Evolutionary conservation across 2,113 vertebrate species (phyloP), one percentile per base, ranked within the genome.

Genomic region (Serinus canaria): DNA sequence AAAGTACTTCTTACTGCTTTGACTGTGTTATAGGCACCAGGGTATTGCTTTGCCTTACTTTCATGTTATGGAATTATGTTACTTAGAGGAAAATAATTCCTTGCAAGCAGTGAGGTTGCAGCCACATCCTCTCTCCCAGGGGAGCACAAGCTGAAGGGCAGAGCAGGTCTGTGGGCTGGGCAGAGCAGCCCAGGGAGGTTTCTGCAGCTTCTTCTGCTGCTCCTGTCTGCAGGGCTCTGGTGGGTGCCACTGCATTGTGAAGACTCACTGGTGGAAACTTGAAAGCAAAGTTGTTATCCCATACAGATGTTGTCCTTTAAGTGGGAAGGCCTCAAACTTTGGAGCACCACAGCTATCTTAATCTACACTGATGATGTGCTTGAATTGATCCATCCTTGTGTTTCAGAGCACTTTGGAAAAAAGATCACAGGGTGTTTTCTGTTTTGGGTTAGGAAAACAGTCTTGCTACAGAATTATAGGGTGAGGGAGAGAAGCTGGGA

Each of bases 361-460:
- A 68, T 47, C 44, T 67, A 2, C 6, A 22, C 15, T 0, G 0
- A 43, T 14, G 37, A 39, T 12, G 10, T n/a, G 18, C 22, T 63
- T 52, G 2, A 64, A 31, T 17, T 28, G 35, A 53, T 44, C 50
- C 16, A 33, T 52, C 10, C 15, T n/a, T 69, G 52, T 43, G 30
- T 47, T 83, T 83, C 52, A 55, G 69, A 89, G 27, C 10, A 31
- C 22, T 59, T n/a, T n/a, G 17, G 16, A 70, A 72, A 83, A 90
- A 80, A 46, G 7, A 35, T 7, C 28, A 35, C 9, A 11, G 1
- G 0, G 8, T 63, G 3, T 75, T 87, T 92, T 87, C 60, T 80
- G 22, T 31, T n/a, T 79, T 6, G 2, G 5, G 1, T 49, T 78
- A 62, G 44, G 35, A 74, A 79, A 77, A 60, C 30, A 67, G 47